Conservation (phyloP, 2,113 vertebrate species). For the Barnardius zonarius region DNA sequence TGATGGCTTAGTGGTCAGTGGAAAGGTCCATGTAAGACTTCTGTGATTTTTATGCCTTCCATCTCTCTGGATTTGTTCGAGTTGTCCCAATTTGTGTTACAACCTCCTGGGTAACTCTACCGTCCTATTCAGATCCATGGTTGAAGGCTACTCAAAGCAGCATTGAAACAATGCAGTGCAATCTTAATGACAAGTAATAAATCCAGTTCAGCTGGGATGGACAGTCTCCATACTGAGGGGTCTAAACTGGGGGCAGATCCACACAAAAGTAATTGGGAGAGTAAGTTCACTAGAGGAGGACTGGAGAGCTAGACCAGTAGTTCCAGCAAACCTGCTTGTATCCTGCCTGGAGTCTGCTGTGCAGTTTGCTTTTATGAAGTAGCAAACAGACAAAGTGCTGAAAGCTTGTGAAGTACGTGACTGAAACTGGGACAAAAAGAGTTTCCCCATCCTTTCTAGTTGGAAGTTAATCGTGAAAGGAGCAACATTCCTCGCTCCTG, state of each 20-base stretch:
- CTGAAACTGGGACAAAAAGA: not conserved
- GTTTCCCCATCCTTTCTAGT: not conserved
- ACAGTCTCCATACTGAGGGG: accelerated
- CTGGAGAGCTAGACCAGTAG: not conserved
- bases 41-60: not conserved
- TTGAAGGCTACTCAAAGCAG: not conserved
- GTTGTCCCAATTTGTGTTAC: not conserved
- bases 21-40: not conserved
- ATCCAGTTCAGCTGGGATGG: not conserved
- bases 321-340: not conserved
- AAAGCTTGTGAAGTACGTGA: not conserved
- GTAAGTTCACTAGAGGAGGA: not conserved
- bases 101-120: not conserved
- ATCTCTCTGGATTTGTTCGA: not conserved
- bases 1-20: not conserved
- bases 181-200: not conserved
- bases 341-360: not conserved
- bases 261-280: not conserved
- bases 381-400: not conserved
- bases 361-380: not conserved
- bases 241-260: not conserved
- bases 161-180: not conserved
- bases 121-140: not conserved
- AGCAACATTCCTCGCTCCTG: not conserved
- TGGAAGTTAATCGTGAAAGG: not conserved